These are phyloP conservation scores for Coracopsis vasa DNA, from an alignment of 2,113 vertebrate species.

Conservation along the genomic window DNA sequence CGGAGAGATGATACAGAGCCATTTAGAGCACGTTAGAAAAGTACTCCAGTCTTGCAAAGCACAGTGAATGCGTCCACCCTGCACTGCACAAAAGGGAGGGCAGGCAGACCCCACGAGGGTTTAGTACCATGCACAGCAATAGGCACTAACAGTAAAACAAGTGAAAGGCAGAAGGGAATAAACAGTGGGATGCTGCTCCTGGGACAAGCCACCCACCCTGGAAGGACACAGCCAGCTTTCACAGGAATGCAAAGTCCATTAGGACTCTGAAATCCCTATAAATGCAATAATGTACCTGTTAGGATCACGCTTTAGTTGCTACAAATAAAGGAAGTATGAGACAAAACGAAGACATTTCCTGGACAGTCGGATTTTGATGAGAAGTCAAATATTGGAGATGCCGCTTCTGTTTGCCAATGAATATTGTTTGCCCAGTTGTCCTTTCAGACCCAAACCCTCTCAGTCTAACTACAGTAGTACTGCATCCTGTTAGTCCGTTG, in stretches of 20 bases:
- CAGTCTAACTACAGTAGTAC: constrained; percentile 81
- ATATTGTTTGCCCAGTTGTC: not conserved
- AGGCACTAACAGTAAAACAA: not conserved
- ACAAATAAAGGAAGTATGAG: not conserved
- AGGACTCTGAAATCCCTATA: not conserved
- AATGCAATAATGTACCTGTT: not conserved
- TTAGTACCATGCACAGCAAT: not conserved
- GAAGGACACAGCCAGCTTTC: not conserved
- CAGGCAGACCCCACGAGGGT: fast-evolving
- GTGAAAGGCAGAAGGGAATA: not conserved
- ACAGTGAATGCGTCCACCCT: fast-evolving
- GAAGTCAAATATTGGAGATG: not conserved
- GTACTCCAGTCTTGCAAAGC: not conserved
- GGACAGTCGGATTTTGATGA: not conserved
- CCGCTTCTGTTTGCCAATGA: constrained; percentile 28
- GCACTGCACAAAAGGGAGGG: fast-evolving
- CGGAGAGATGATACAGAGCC: fast-evolving
- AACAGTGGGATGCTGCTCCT: not conserved
- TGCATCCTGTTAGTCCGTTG: constrained; percentile 79
- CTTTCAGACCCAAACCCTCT: not conserved
- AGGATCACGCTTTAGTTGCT: not conserved
- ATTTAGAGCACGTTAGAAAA: fast-evolving
- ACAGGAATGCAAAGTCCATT: not conserved
- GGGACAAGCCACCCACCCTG: not conserved
- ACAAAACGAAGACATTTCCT: not conserved